Base-by-base conservation (phyloP, 92 coral and sea anemone species). In the Palythoa grandis region DNA sequence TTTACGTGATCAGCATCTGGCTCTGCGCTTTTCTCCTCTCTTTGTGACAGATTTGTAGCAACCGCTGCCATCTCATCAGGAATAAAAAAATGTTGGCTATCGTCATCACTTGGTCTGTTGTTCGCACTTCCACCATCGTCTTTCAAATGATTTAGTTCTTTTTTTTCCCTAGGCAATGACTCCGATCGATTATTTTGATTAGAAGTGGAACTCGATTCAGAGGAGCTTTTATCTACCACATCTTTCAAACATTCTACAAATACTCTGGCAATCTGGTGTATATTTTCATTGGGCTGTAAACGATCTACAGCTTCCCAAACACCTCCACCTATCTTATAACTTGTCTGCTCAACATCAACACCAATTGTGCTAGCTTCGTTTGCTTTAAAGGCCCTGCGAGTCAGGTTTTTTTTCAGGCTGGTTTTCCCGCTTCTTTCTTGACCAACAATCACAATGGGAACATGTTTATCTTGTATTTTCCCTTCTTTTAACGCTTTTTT, bases 391-490 rank as follows among this genome's bases (percentile, higher is more conserved):
- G n/a, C 6, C 37, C 52, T 76, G 66, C 80, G 63, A 23, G 58
- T 76, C 37, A 76, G 80, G 23, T 52, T n/a, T 38, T 76, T 76
- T 23, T 52, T 76, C 66, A 76, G n/a, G 17, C 80, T 76, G 16
- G 80, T 76, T 23, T 76, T 76, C 4, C 80, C 80, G 22, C 65
- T 76, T 76, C 66, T 76, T 76, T 76, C 80, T 56, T 76, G 80
- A 56, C 80, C 80, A 76, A 76, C 63, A 76, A 76, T 76, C 22
- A 76, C 80, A 53, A 76, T 60, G 5, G 80, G 80, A 53, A 76
- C 15, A 37, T 76, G 80, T 11, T 57, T 56, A 19, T 76, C 67
- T 24, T 76, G 80, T 12, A 76, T 76, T 76, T 76, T 76, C 8
- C 80, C 80, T 53, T 76, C 20, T 53, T 76, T 24, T 76, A 76